A percentile compares a stretch with the other conserved stretches of the same genome.
Evolutionary conservation across 2,888 invertebrate genomes (phyloP).

Genomic region (Aporophyla lueneburgensis): DNA sequence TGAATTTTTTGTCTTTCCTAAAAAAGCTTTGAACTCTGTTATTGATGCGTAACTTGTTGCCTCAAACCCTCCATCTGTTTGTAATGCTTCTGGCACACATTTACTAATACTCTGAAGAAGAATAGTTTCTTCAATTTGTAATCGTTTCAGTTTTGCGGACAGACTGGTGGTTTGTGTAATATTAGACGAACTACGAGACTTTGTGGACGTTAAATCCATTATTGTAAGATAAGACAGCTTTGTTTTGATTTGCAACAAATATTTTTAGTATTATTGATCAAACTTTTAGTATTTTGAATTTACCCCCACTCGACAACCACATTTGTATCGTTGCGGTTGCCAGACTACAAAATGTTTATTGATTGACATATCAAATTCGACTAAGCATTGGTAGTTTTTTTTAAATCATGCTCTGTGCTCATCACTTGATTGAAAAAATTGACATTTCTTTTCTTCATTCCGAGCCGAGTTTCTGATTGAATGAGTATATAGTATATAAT

Average conservation of each 20-base stretch:
- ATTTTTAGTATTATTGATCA: constrained; percentile 57
- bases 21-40: constrained; percentile 69
- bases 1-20: constrained; percentile 70
- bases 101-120: constrained; percentile 69
- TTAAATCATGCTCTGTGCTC: neutral
- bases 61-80: constrained; percentile 15
- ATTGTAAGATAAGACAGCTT: neutral
- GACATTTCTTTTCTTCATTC: constrained; percentile 40
- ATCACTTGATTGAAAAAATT: neutral
- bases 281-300: constrained; percentile 54
- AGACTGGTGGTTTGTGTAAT: constrained; percentile 55
- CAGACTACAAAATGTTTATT: constrained; percentile 17
- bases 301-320: constrained; percentile 43
- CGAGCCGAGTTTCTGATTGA: neutral
- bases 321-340: constrained; percentile 9
- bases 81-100: constrained; percentile 23
- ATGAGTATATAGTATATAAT: too few relatives aligned
- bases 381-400: neutral
- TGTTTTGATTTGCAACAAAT: neutral
- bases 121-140: constrained; percentile 85
- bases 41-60: constrained; percentile 34
- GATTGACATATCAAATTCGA: neutral
- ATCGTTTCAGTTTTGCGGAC: constrained; percentile 77
- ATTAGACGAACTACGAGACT: constrained; percentile 32
- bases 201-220: constrained; percentile 46